Evolutionary conservation across 2,113 vertebrate species (phyloP).

Genomic region (Ginglymostoma cirratum): DNA sequence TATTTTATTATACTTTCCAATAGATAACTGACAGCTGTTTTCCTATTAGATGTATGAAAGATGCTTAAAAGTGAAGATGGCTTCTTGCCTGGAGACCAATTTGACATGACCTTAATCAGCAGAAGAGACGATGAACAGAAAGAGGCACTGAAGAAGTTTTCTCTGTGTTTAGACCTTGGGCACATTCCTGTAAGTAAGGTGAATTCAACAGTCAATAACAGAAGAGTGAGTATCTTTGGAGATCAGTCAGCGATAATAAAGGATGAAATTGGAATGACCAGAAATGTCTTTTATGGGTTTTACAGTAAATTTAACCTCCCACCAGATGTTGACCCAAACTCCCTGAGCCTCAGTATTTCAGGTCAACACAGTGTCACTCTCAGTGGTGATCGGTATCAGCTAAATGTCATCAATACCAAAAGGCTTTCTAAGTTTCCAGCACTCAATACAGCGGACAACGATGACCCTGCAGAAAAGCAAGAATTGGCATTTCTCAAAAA

Average conservation of each 20-base stretch:
- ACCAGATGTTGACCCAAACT: background rate
- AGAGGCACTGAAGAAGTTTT: slow-evolving; percentile 9
- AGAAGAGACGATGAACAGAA: background rate
- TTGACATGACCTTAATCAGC: background rate
- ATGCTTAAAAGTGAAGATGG: background rate
- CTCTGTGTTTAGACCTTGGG: slow-evolving; percentile 26
- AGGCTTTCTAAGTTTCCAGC: background rate
- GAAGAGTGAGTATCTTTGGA: slow-evolving; percentile 34
- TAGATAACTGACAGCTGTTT: background rate
- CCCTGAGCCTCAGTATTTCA: slow-evolving; percentile 2
- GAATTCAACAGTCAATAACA: slow-evolving; percentile 23
- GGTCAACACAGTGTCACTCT: background rate
- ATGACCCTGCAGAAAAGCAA: too few species aligned
- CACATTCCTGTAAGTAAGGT: slow-evolving; percentile 32
- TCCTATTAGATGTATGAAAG: slow-evolving; percentile 12
- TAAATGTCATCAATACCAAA: background rate
- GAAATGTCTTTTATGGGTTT: slow-evolving; percentile 29
- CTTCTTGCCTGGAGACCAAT: background rate
- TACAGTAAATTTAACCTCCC: slow-evolving; percentile 24
- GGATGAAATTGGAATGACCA: slow-evolving; percentile 34
- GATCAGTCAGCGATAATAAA: background rate
- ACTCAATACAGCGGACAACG: background rate
- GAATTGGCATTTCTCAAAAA: background rate
- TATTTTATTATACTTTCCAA: background rate
- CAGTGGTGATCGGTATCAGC: background rate